Evolutionary conservation across 2,888 invertebrate species (phyloP).

Genomic region (Parnassius smintheus): DNA sequence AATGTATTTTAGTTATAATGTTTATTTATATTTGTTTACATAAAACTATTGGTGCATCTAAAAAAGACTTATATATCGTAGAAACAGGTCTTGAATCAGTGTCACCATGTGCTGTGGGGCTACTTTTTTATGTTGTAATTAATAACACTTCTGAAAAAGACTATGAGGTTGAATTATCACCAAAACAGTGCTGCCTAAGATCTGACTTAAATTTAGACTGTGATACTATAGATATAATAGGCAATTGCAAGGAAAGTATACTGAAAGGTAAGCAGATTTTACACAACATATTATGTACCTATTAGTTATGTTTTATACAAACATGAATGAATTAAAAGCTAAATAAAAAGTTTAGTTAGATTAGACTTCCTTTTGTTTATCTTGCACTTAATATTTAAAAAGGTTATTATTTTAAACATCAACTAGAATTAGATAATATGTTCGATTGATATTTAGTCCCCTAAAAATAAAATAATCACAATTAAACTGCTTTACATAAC

Average conservation of each 20-base stretch:
- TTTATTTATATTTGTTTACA: conserved; percentile 40
- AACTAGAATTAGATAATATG: too few species aligned
- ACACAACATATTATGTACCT: too few species aligned
- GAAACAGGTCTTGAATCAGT: conserved; percentile 42
- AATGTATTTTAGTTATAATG: conserved; percentile 49
- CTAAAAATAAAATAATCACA: too few species aligned
- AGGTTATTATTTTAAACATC: too few species aligned
- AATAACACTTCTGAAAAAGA: conserved; percentile 51
- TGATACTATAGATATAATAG: conserved; percentile 48
- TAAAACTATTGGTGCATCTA: conserved; percentile 34
- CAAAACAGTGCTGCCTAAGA: conserved; percentile 59
- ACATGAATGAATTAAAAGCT: too few species aligned
- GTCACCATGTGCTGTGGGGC: conserved; percentile 43
- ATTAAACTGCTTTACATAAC: too few species aligned
- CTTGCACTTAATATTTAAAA: too few species aligned
- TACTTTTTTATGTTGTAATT: conserved; percentile 49
- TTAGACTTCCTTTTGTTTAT: too few species aligned
- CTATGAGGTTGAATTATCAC: conserved; percentile 47
- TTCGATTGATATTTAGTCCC: too few species aligned
- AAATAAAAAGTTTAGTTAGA: too few species aligned
- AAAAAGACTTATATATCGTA: conserved; percentile 38
- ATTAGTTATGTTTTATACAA: too few species aligned
- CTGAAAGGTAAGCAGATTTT: conserved; percentile 43
- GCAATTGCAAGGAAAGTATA: conserved; percentile 44
- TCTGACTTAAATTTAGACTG: conserved; percentile 45